phyloP scores from a whole-genome alignment of 92 coral and sea anemone genomes.

The Heteractis magnifica region DNA sequence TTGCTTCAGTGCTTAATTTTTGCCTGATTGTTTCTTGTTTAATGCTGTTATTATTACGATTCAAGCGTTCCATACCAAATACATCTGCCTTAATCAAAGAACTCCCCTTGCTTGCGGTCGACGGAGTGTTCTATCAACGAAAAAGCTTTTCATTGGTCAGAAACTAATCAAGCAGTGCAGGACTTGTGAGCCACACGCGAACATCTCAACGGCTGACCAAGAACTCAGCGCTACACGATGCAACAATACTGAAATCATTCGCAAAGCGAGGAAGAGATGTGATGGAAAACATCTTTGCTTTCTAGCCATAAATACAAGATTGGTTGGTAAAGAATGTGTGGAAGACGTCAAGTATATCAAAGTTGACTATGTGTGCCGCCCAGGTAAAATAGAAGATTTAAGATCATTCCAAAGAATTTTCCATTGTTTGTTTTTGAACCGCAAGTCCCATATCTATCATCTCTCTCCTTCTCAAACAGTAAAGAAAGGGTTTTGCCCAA shows the following conservation, averaged over 20 bases:
- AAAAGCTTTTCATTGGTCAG: background rate
- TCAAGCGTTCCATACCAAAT: background rate
- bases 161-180: background rate
- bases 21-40: background rate
- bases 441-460: background rate
- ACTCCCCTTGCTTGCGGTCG: background rate
- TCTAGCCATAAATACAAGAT: background rate
- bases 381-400: background rate
- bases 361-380: conserved; percentile 24
- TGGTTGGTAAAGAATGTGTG: conserved; percentile 25
- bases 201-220: background rate
- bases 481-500: background rate
- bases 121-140: background rate
- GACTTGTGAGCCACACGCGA: background rate
- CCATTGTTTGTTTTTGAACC: too few relatives aligned
- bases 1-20: background rate
- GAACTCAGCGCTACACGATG: conserved; percentile 1
- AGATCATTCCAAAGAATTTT: background rate
- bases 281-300: conserved; percentile 34
- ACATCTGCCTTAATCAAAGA: background rate
- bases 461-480: background rate
- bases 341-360: conserved; percentile 1
- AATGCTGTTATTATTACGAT: background rate
- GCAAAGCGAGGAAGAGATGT: conserved; percentile 14
- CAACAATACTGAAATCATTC: conserved; percentile 6